Evolutionary conservation across 2,113 vertebrate genomes (phyloP).

Genomic region (Lycaon pictus): DNA sequence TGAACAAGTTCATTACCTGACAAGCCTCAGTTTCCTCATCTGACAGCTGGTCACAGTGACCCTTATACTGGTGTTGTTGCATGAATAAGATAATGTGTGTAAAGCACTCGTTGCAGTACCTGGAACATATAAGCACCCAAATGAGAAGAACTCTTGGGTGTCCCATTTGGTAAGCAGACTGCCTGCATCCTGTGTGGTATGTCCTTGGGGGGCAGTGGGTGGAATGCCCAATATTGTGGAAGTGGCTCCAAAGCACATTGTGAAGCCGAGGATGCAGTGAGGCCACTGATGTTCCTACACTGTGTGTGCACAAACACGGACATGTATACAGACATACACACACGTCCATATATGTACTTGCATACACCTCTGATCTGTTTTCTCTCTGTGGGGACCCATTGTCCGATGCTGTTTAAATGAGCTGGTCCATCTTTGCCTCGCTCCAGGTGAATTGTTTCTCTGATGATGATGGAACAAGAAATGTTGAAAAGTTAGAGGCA

Average conservation of each 20-base stretch:
- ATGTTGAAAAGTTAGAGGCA: constrained; percentile 25
- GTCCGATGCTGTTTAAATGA: background rate
- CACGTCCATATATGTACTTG: background rate
- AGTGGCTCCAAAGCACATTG: background rate
- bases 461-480: background rate
- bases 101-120: background rate
- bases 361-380: background rate
- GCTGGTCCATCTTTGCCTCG: constrained; percentile 10
- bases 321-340: background rate
- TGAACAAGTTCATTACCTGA: background rate
- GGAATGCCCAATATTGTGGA: background rate
- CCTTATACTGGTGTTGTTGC: background rate
- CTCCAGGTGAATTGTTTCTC: background rate
- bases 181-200: background rate
- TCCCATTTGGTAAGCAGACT: background rate
- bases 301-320: background rate
- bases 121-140: background rate
- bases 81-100: background rate
- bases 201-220: background rate
- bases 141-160: background rate
- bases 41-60: background rate
- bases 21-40: background rate
- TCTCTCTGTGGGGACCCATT: constrained; percentile 10
- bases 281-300: background rate
- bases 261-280: background rate